These are phyloP conservation scores for Sphaerodactylus townsendi DNA, from an alignment of 2,113 vertebrate genomes.

Conservation along the genomic window DNA sequence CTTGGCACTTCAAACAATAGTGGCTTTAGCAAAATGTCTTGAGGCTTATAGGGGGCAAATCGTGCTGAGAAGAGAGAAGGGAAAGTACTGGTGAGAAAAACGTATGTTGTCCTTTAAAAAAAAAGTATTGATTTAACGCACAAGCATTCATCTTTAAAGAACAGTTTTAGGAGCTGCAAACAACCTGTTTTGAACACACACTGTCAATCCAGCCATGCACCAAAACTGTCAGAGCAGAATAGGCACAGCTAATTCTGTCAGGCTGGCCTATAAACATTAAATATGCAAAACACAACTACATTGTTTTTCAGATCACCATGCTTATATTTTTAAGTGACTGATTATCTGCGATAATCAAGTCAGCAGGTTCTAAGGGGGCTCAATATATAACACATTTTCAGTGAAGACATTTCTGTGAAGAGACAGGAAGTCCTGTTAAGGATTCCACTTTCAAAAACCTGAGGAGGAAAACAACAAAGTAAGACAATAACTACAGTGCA, in stretches of 20 bases:
- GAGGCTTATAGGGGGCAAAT: slow-evolving; percentile 93
- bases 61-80: slow-evolving; percentile 74
- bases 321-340: neutral
- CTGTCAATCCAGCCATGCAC: neutral
- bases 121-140: neutral
- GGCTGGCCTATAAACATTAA: neutral
- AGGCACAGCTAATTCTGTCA: neutral
- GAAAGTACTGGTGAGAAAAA: slow-evolving; percentile 44
- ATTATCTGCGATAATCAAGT: neutral
- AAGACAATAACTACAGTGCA: neutral
- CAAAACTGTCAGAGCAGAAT: neutral
- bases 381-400: neutral
- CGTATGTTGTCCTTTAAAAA: neutral
- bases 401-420: neutral
- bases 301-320: neutral
- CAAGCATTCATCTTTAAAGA: neutral
- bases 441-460: neutral
- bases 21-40: slow-evolving; percentile 96
- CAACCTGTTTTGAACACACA: neutral
- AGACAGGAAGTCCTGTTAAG: neutral
- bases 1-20: slow-evolving; percentile 97
- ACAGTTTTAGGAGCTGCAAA: neutral
- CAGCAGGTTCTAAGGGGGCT: neutral
- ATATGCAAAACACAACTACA: neutral
- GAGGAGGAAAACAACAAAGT: neutral